These are phyloP conservation scores for Neuroscelio doddi DNA, from an alignment of 2,888 invertebrate genomes.

Conservation along the genomic window DNA sequence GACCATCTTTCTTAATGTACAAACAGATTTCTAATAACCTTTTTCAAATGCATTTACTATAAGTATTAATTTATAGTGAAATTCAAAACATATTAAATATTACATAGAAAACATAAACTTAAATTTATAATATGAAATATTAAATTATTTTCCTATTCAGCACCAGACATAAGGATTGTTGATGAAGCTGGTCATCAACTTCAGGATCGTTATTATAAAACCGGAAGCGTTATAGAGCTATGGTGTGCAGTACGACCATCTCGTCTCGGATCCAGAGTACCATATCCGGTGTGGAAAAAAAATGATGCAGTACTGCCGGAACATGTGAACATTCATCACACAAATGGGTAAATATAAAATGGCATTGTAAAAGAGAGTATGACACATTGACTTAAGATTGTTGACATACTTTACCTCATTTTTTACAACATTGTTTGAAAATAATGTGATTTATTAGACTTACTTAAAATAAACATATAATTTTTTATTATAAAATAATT, in stretches of 20 bases:
- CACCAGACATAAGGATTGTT: slow-evolving; percentile 81
- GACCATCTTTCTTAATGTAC: too few relatives aligned
- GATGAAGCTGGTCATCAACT: slow-evolving; percentile 82
- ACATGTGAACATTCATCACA: slow-evolving; percentile 65
- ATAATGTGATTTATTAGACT: neutral
- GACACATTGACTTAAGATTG: too few relatives aligned
- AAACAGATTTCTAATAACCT: too few relatives aligned
- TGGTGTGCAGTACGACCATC: slow-evolving; percentile 75
- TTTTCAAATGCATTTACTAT: too few relatives aligned
- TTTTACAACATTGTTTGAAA: slow-evolving; percentile 10
- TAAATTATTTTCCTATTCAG: slow-evolving; percentile 68
- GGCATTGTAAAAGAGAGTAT: slow-evolving; percentile 21
- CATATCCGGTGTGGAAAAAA: slow-evolving; percentile 68
- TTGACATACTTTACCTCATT: too few relatives aligned
- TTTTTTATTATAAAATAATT: too few relatives aligned
- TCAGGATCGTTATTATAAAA: slow-evolving; percentile 82
- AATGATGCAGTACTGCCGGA: slow-evolving; percentile 62
- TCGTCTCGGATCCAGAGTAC: slow-evolving; percentile 68
- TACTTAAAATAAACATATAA: too few relatives aligned
- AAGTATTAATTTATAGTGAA: too few relatives aligned
- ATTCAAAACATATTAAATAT: too few relatives aligned
- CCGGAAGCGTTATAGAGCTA: slow-evolving; percentile 82
- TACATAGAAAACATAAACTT: neutral
- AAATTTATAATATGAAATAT: neutral
- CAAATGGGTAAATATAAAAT: slow-evolving; percentile 62